Conservation (phyloP, 1,140 invertebrate genomes). For the Calycopis cecrops region DNA sequence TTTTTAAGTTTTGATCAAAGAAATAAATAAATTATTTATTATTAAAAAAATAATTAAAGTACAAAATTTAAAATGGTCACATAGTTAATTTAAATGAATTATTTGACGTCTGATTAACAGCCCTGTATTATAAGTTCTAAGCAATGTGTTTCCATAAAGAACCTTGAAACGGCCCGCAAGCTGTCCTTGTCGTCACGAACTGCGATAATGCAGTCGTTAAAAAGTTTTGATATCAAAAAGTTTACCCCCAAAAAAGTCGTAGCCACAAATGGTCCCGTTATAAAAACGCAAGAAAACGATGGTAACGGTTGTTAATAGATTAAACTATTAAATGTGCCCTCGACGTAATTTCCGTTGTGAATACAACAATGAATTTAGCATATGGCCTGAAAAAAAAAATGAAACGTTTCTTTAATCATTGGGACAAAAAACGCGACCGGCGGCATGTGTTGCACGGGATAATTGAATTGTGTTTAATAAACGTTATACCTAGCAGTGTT, state of each 20-base stretch:
- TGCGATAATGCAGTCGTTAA: neutral
- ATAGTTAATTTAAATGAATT: too few species aligned
- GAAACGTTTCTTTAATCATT: slow-evolving; percentile 11
- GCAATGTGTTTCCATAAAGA: too few species aligned
- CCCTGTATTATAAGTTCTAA: too few species aligned
- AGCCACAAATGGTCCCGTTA: slow-evolving; percentile 5
- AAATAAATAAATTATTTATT: too few species aligned
- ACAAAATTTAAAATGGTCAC: too few species aligned
- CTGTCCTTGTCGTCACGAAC: too few species aligned
- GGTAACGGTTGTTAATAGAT: slow-evolving; percentile 10
- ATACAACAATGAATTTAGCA: neutral
- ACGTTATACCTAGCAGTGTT: neutral
- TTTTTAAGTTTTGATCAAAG: too few species aligned
- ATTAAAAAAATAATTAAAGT: too few species aligned
- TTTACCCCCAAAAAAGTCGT: neutral
- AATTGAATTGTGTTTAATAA: slow-evolving; percentile 12
- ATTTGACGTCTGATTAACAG: too few species aligned
- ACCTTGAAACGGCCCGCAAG: too few species aligned
- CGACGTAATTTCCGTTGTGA: neutral
- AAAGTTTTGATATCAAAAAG: neutral
- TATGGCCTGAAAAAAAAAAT: slow-evolving; percentile 2
- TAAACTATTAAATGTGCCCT: slow-evolving; percentile 11
- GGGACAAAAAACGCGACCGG: neutral
- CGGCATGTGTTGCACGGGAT: slow-evolving; percentile 9
- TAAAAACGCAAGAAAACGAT: slow-evolving; percentile 5